phyloP scores from a whole-genome alignment of 2,888 invertebrate genomes.

The Rhamnusium bicolor region DNA sequence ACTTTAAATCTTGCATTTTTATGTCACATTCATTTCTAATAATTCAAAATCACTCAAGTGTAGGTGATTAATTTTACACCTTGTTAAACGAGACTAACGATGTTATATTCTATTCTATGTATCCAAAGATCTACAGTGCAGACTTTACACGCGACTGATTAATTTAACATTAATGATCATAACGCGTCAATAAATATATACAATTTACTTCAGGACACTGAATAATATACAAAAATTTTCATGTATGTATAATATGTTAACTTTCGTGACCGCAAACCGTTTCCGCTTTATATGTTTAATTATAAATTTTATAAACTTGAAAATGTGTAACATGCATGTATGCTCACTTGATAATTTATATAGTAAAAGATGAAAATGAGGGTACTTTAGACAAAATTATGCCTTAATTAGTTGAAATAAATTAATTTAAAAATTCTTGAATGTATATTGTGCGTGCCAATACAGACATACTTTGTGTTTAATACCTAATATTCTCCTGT shows the following conservation, averaged over 20 bases:
- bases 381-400: not conserved
- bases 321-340: not conserved
- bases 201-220: constrained; percentile 32
- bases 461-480: no score
- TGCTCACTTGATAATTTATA: not conserved
- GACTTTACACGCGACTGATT: constrained; percentile 46
- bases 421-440: not conserved
- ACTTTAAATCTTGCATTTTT: not conserved
- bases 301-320: constrained; percentile 7
- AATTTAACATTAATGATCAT: constrained; percentile 47
- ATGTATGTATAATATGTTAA: not conserved
- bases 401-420: not conserved
- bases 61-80: constrained; percentile 47
- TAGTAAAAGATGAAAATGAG: not conserved
- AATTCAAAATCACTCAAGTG: constrained; percentile 26
- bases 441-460: not conserved
- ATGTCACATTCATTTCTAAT: not conserved
- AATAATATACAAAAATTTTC: not conserved
- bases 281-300: constrained; percentile 37
- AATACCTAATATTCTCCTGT: no score
- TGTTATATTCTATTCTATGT: constrained; percentile 34
- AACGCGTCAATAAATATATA: constrained; percentile 44
- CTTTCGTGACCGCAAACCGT: constrained; percentile 38
- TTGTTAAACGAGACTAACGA: constrained; percentile 50
- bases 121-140: constrained; percentile 34